These are phyloP conservation scores for Tinea semifulvella DNA, from an alignment of 2,888 invertebrate genomes.

Conservation along the genomic window DNA sequence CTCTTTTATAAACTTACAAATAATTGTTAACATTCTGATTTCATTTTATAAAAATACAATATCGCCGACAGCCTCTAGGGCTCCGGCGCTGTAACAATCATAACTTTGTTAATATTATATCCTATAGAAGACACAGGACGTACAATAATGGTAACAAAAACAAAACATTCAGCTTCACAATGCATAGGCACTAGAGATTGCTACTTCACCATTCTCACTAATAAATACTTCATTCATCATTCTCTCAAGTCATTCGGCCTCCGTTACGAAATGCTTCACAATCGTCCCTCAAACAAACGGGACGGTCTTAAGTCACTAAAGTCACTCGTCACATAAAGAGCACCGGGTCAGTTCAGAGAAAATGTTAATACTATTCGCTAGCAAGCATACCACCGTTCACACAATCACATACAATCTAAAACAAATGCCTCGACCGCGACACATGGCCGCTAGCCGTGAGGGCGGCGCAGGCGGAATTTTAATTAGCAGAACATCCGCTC, in stretches of 20 bases:
- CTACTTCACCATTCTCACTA: conserved; percentile 63
- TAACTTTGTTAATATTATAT: conserved; percentile 33
- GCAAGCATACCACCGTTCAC: not conserved
- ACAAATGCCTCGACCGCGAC: conserved; percentile 28
- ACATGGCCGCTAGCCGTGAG: conserved; percentile 67
- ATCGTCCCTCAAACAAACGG: conserved; percentile 36
- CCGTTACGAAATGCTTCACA: conserved; percentile 34
- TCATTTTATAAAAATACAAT: conserved; percentile 60
- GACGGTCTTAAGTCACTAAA: conserved; percentile 58
- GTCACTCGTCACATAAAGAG: no score
- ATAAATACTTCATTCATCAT: conserved; percentile 52
- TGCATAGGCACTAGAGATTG: conserved; percentile 69
- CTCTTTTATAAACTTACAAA: conserved; percentile 63
- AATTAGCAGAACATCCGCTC: conserved; percentile 68
- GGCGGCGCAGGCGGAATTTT: conserved; percentile 67
- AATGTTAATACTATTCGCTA: conserved; percentile 25
- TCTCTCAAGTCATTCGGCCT: conserved; percentile 31
- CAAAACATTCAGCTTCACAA: conserved; percentile 63
- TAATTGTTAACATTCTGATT: conserved; percentile 61
- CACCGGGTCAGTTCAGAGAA: conserved; percentile 63
- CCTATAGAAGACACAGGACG: conserved; percentile 26
- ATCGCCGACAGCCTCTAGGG: conserved; percentile 17
- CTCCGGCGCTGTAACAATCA: not conserved
- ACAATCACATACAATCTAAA: not conserved
- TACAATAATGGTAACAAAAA: conserved; percentile 60